These are phyloP conservation scores for Silurus glanis DNA, from an alignment of 2,113 vertebrate species.

Conservation along the genomic window DNA sequence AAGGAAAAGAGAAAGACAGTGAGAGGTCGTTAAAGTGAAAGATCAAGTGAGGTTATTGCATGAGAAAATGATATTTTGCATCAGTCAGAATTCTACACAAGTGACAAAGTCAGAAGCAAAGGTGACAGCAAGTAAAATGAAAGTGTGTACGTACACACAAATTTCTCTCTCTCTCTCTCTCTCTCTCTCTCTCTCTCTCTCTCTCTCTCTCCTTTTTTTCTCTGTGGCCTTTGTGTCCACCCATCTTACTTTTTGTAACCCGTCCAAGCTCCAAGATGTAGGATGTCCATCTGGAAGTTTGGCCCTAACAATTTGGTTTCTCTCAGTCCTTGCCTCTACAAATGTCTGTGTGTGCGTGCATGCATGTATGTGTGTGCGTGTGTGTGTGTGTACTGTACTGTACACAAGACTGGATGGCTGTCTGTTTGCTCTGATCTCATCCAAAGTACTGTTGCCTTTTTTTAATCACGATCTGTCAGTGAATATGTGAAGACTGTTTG, in stretches of 20 bases:
- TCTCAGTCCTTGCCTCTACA: background rate
- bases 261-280: conserved; percentile 68
- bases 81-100: conserved; percentile 44
- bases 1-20: background rate
- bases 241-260: conserved; percentile 62
- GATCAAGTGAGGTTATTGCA: conserved; percentile 6
- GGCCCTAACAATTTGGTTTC: conserved; percentile 60
- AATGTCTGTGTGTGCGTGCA: background rate
- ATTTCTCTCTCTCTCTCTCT: background rate
- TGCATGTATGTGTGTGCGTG: conserved; percentile 1
- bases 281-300: conserved; percentile 64
- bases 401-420: conserved; percentile 11
- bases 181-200: conserved; percentile 8
- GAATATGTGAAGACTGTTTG: conserved; percentile 9
- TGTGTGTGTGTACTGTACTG: conserved; percentile 7
- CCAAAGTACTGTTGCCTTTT: conserved; percentile 27
- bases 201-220: background rate
- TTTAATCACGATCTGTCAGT: background rate
- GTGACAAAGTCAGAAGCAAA: conserved; percentile 41
- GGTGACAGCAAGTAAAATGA: conserved; percentile 1
- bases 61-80: conserved; percentile 24
- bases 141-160: background rate
- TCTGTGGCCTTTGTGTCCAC: conserved; percentile 24
- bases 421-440: conserved; percentile 38
- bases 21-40: background rate